A percentile compares a stretch with the other conserved stretches of the same genome.
These are phyloP conservation scores for Hoplodrina blanda DNA, from an alignment of 2,888 invertebrate species.

Conservation along the genomic window DNA sequence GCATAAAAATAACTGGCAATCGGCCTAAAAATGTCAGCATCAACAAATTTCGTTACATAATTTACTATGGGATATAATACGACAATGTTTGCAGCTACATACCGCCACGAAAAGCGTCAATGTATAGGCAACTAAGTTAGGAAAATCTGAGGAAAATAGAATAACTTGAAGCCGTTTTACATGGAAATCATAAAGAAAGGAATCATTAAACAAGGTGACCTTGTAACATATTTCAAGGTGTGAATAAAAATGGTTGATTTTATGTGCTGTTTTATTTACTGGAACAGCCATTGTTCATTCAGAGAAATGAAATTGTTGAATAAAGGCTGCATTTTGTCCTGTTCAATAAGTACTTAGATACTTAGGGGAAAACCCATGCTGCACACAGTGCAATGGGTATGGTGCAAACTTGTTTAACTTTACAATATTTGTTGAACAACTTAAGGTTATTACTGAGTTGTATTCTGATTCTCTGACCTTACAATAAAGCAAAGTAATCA, in stretches of 20 bases:
- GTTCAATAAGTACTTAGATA: slow-evolving; percentile 1
- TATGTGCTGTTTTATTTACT: slow-evolving; percentile 28
- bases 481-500: not conserved
- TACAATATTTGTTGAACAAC: slow-evolving; percentile 12
- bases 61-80: slow-evolving; percentile 7
- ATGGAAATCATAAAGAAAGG: slow-evolving; percentile 36
- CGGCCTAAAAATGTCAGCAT: slow-evolving; percentile 40
- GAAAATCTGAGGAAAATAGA: slow-evolving; percentile 16
- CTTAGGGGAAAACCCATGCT: slow-evolving; percentile 26
- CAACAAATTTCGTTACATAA: slow-evolving; percentile 43
- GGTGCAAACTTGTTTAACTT: slow-evolving; percentile 7
- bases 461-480: slow-evolving; percentile 7
- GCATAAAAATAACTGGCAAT: slow-evolving; percentile 36
- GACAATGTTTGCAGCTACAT: slow-evolving; percentile 30
- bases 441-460: not conserved
- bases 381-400: not conserved
- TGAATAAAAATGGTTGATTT: slow-evolving; percentile 32
- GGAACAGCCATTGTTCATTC: slow-evolving; percentile 28
- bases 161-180: slow-evolving; percentile 1
- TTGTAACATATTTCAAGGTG: slow-evolving; percentile 41
- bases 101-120: slow-evolving; percentile 24
- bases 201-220: slow-evolving; percentile 40
- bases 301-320: slow-evolving; percentile 24
- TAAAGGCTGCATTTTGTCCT: slow-evolving; percentile 16
- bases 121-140: slow-evolving; percentile 2